Evolutionary conservation across 1,140 invertebrate species (phyloP).

Genomic region (Caenorhabditis latens): DNA sequence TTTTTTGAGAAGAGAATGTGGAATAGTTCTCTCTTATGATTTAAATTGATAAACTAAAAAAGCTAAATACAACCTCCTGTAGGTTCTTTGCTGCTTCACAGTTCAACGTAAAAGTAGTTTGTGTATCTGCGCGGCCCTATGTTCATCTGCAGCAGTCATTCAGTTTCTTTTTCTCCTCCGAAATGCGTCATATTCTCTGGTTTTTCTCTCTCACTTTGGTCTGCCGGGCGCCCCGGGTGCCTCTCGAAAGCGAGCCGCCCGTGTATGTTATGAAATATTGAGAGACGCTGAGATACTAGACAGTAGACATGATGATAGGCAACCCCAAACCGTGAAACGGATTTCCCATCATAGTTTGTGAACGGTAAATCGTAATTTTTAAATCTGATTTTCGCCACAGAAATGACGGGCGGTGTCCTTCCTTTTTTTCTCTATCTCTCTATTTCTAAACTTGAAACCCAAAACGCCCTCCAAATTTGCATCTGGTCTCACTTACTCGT

Average conservation of each 20-base stretch:
- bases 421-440: background rate
- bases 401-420: conserved; percentile 11
- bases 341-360: background rate
- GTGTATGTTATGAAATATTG: conserved; percentile 40
- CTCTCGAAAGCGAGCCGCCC: conserved; percentile 53
- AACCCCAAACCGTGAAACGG: background rate
- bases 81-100: background rate
- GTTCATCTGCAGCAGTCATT: background rate
- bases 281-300: conserved; percentile 32
- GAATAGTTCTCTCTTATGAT: too few species aligned
- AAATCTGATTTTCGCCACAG: background rate
- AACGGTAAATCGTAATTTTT: background rate
- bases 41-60: too few species aligned
- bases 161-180: conserved; percentile 13
- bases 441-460: background rate
- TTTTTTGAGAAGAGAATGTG: too few species aligned
- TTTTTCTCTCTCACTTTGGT: conserved; percentile 37
- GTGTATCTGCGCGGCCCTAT: conserved; percentile 14
- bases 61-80: background rate
- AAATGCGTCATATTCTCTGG: conserved; percentile 51
- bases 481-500: background rate
- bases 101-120: background rate
- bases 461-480: background rate
- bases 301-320: conserved; percentile 1
- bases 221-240: background rate